Base-by-base conservation (phyloP, 2,888 invertebrate species). In the Caenorhabditis sp. region DNA sequence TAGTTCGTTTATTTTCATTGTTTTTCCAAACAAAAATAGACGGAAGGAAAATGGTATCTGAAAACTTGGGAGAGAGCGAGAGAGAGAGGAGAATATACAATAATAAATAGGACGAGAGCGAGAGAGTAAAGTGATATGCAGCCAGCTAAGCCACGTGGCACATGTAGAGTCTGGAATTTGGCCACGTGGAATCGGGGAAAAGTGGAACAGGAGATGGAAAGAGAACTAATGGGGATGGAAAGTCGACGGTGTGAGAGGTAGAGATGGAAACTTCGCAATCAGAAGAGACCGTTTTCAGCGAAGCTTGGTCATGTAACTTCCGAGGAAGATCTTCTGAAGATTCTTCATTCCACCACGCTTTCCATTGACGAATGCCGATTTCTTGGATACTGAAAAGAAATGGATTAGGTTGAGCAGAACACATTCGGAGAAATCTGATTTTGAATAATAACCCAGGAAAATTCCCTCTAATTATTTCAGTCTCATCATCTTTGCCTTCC, bases 331-430 rank as follows among this genome's bases (percentile, higher is more conserved):
- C 26, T 80, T 80, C 26, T 75, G 49, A 59, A 84, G 69, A 66
- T 84, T 80, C 31, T 76, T 80, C 41, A 84, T 59, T 44, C 76
- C 76, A 7, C 59, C 80, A 10, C 84, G 80, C 41, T 84, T 84
- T 19, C 66, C 80, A 35, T 74, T 68, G 54, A 68, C 68, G 54
- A 68, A 68, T 19, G 66, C 54, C 16, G 76, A 76, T 22, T 66
- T 63, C 24, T 84, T 84, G 12, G 68, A 61, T 0, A 49, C 83
- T 83, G 75, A 63, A 80, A 80, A 47, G 8, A 31, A 4, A 63
- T 44, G 10, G 19, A 44, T 35, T 35, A 49, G 49, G n/a, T 2
- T 19, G 47, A 47, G 47, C 47, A 47, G 6, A 47, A 47, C 47
- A 47, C 47, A 47, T 47, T 47, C 44, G 12, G 44, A 44, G 4